Base-by-base conservation (phyloP, 1,140 invertebrate genomes). In the Drosophila equinoxialis region DNA sequence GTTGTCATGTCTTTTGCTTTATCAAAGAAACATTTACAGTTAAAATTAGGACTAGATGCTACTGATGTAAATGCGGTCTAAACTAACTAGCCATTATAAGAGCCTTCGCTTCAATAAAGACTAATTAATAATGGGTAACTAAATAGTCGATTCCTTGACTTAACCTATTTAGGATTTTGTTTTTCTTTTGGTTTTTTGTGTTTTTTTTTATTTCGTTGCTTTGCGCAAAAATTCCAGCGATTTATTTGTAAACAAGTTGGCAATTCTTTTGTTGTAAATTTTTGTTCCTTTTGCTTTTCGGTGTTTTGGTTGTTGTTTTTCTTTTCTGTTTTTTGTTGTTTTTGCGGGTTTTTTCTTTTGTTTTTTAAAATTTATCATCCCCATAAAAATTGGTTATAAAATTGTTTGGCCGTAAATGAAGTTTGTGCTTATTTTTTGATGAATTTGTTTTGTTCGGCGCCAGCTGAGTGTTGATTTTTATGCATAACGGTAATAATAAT, bases 171-270 rank as follows among this genome's bases (percentile, higher is more conserved):
- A 23, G 6, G 17, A 23, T 51, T 23, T 51, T 51, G 45, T 8
- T 51, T 23, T 30, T 30, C 30, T 30, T 30, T 30, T 30, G 5
- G 17, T 17, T 2, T 26, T 26, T 26, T 51, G 45, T 11, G 23
- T 45, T 45, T 51, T 51, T 51, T 14, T 51, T 51, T 45, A 14
- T 51, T 51, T 23, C 45, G 45, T 20, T 51, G 45, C 45, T 81
- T 77, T 81, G 63, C 51, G 66, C 68, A 65, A 75, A 70, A 70
- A 76, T 69, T 65, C 58, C 37, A 51, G 82, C 82, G 79, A 86
- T 86, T 86, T 86, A 79, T 82, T 86, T 87, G 82, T 86, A 87
- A 86, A 86, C 79, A 86, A 86, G 83, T 87, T 77, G 72, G 71
- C 67, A 71, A 72, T 75, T 78, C 73, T 70, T 51, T 37, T 69